Evolutionary conservation across 2,888 invertebrate genomes (phyloP), one percentile per base, ranked within the genome.

Genomic region (Boloria selene): DNA sequence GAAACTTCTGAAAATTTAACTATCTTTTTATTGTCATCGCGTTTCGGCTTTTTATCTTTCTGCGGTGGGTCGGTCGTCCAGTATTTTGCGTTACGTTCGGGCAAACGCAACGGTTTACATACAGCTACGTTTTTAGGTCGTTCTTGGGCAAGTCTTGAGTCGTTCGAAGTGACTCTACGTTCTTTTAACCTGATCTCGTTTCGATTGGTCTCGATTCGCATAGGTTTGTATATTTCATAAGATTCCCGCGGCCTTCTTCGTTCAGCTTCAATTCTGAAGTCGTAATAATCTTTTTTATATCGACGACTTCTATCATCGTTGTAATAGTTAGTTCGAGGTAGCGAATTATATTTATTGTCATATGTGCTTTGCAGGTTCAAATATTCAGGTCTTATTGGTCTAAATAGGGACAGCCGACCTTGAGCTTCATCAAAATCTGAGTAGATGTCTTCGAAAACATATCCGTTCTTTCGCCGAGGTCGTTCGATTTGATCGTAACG

Each of bases 1-100:
- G 92, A 91, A 1, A 92, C 92, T 80, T 93, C 93, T 0, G 93
- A 93, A 72, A 93, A 93, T 73, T 92, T 93, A 0, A 93, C 93
- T 65, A 88, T 92, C 75, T 93, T 93, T 72, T 93, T 93, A 0
- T 77, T 77, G 60, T 92, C 92, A 3, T 90, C 92, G 54, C 80
- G 86, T 68, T 82, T 90, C 61, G 81, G 79, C 26, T 84, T 82
- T 66, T 79, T 82, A 64, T 77, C 77, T 3, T 77, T 79, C 22
- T 86, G 86, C 44, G 88, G 85, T 0, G 77, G 75, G 45, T 91
- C 90, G 0, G 89, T 86, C 0, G 90, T 90, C 92, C 92, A 91
- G 71, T 92, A 92, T 14, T 85, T 81, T 2, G 87, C 89, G 68
- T 80, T 89, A 64, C 85, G 86, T 56, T 90, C 90, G 0, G 85